phyloP scores from a whole-genome alignment of 1,140 invertebrate genomes.

The Limonius californicus region DNA sequence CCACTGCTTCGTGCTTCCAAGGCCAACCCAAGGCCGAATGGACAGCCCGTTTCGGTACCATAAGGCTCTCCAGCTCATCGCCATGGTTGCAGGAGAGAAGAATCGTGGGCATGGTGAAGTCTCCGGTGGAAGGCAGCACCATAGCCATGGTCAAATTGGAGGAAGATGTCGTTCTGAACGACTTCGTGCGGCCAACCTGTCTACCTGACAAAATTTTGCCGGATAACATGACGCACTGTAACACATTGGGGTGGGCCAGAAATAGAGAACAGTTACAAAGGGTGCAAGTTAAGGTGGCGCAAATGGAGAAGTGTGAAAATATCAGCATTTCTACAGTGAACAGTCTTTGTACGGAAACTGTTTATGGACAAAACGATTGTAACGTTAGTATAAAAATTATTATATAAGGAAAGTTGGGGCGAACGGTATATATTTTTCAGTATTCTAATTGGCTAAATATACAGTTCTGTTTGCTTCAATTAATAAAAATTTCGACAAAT shows the following conservation, averaged over 20 bases:
- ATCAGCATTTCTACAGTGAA: conserved; percentile 78
- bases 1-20: conserved; percentile 86
- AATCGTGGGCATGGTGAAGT: conserved; percentile 84
- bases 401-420: too few relatives aligned
- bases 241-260: conserved; percentile 77
- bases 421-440: too few relatives aligned
- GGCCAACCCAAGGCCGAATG: conserved; percentile 82
- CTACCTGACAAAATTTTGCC: conserved; percentile 52
- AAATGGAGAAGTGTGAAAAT: conserved; percentile 78
- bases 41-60: conserved; percentile 72
- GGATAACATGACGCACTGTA: conserved; percentile 57
- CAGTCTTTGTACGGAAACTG: conserved; percentile 76
- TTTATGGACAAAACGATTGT: conserved; percentile 73
- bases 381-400: conserved; percentile 71
- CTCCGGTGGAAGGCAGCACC: conserved; percentile 82
- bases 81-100: conserved; percentile 85
- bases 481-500: too few relatives aligned
- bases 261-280: conserved; percentile 75
- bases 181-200: conserved; percentile 80
- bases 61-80: conserved; percentile 69
- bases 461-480: too few relatives aligned
- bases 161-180: conserved; percentile 68
- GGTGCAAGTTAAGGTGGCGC: conserved; percentile 66
- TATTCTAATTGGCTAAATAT: too few relatives aligned
- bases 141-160: conserved; percentile 78